These are phyloP conservation scores for Perodicticus potto DNA, from an alignment of 2,797 vertebrate genomes.

Conservation along the genomic window DNA sequence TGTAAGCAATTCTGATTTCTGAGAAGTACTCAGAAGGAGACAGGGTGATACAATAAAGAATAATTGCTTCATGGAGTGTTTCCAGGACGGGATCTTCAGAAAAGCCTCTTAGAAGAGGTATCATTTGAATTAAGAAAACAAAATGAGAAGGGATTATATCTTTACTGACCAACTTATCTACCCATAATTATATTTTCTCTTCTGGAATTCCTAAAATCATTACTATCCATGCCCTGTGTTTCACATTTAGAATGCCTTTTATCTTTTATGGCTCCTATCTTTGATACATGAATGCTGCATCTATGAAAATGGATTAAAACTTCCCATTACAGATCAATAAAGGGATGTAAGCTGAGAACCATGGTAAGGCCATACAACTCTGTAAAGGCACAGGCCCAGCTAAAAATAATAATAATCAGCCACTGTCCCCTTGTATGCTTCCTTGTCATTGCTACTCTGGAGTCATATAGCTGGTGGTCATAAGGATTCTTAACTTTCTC, in stretches of 20 bases:
- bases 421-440: too few relatives aligned
- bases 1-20: neutral
- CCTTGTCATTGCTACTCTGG: too few relatives aligned
- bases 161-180: neutral
- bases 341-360: too few relatives aligned
- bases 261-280: neutral
- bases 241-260: neutral
- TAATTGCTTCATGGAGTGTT: neutral
- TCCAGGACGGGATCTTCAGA: neutral
- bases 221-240: neutral
- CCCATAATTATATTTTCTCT: neutral
- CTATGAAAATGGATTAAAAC: neutral
- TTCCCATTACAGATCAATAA: too few relatives aligned
- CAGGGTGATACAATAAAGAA: neutral
- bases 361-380: too few relatives aligned
- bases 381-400: too few relatives aligned
- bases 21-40: conserved; percentile 2
- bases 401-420: too few relatives aligned
- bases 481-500: too few relatives aligned
- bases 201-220: neutral
- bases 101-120: neutral
- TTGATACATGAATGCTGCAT: neutral
- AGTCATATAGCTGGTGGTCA: too few relatives aligned
- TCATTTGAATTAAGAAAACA: neutral
- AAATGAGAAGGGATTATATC: neutral